A percentile compares a stretch with the other conserved stretches of the same genome.
Evolutionary conservation across 2,888 invertebrate genomes (phyloP).

Genomic region (Chironomus tentans): DNA sequence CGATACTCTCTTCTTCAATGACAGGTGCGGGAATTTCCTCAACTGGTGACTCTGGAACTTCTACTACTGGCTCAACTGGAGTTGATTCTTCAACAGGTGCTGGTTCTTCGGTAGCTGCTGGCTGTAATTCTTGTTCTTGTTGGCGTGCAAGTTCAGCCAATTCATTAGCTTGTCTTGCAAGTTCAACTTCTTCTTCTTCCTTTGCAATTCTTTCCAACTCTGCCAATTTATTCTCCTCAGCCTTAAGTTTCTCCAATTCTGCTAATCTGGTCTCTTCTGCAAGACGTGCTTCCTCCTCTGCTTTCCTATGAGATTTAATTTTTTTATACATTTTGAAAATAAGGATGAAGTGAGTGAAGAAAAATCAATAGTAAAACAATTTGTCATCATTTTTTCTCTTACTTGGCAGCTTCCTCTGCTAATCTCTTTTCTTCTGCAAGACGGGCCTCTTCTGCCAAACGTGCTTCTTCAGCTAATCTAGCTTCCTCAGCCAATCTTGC

Average conservation of each 20-base stretch:
- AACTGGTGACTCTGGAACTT: slow-evolving; percentile 34
- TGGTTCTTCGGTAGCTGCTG: slow-evolving; percentile 39
- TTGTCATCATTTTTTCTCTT: slow-evolving; percentile 27
- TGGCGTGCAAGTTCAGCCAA: slow-evolving; percentile 56
- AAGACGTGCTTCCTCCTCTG: slow-evolving; percentile 36
- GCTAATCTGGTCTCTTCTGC: slow-evolving; percentile 45
- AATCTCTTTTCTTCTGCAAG: slow-evolving; percentile 32
- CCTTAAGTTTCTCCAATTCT: slow-evolving; percentile 44
- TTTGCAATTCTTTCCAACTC: slow-evolving; percentile 46
- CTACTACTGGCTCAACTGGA: slow-evolving; percentile 32
- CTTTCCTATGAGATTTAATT: background rate
- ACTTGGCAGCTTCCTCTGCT: slow-evolving; percentile 30
- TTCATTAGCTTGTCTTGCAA: slow-evolving; percentile 63
- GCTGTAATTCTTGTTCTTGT: slow-evolving; percentile 51
- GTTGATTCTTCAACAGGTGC: slow-evolving; percentile 35
- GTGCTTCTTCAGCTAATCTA: slow-evolving; percentile 31
- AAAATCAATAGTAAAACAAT: background rate
- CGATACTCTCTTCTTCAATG: slow-evolving; percentile 40
- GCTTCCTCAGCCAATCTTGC: slow-evolving; percentile 31
- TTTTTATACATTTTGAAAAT: background rate
- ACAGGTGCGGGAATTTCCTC: slow-evolving; percentile 41
- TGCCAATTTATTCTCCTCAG: slow-evolving; percentile 39
- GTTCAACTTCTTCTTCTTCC: slow-evolving; percentile 56
- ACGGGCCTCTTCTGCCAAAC: slow-evolving; percentile 30
- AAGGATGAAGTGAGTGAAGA: background rate